Evolutionary conservation across 2,113 vertebrate genomes (phyloP), one percentile per base, ranked within the genome.

Genomic region (Dunckerocampus dactyliophorus): DNA sequence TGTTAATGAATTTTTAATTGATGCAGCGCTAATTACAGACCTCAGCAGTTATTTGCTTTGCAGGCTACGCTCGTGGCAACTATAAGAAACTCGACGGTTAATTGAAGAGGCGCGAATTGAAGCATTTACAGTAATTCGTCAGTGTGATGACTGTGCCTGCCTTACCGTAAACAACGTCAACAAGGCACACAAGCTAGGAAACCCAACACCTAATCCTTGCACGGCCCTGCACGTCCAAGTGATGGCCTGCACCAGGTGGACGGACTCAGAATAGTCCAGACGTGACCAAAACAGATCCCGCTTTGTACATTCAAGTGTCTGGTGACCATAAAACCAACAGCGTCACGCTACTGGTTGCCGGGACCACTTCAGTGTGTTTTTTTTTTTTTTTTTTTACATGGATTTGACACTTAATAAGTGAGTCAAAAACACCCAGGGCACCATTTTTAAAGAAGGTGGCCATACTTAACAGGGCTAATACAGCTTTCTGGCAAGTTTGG

Each of bases 211-310:
- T 12, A 19, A n/a, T 22, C 34, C 49, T 22, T 67, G 73, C 48
- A 1, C 31, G 11, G 19, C 17, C 11, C 6, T 21, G 54, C 69
- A 70, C 39, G 69, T 69, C 54, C 10, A 16, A 65, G 48, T 79
- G 86, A 85, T 62, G 39, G 50, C 9, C 39, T 37, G 63, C 43
- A 53, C 53, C 87, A 90, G 87, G 77, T 89, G 89, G 64, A 59
- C 8, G 2, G 6, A 24, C 85, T 77, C 47, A 80, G 72, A 88
- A 89, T 90, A 91, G 81, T 62, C 52, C 22, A 8, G 58, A 47
- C 64, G 61, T 28, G 15, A 42, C 12, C 34, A 13, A 43, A 43
- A 43, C 53, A 31, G 56, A 69, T 67, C 17, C 63, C 31, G 8
- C 54, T 46, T 47, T 34, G 22, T n/a, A 43, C 54, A 37, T 47